Conservation (phyloP, 2,888 invertebrate species). For the Diaprepes abbreviatus region DNA sequence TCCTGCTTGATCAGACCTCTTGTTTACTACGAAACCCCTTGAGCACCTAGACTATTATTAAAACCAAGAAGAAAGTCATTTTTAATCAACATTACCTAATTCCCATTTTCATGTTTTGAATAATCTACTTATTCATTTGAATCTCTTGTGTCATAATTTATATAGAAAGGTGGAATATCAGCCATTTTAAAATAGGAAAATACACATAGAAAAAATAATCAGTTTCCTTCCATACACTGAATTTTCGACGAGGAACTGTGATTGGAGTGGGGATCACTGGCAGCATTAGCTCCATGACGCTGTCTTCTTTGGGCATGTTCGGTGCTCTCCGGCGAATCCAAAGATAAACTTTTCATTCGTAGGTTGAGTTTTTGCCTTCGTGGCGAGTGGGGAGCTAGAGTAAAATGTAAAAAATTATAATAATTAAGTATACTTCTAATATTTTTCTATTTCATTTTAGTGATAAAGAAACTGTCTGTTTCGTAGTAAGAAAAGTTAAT, state of each 20-base stretch:
- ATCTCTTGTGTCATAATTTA: conserved; percentile 16
- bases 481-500: no score
- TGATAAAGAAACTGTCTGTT: conserved; percentile 8
- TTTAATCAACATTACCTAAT: no score
- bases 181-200: neutral
- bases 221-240: conserved; percentile 70
- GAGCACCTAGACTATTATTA: no score
- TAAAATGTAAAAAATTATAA: conserved; percentile 2
- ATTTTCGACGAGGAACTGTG: conserved; percentile 73
- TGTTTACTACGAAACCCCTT: no score
- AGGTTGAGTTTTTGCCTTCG: conserved; percentile 95
- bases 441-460: no score
- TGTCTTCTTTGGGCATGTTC: conserved; percentile 85
- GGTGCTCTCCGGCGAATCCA: conserved; percentile 95
- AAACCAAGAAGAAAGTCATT: no score
- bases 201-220: conserved; percentile 16
- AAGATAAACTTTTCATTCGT: conserved; percentile 97
- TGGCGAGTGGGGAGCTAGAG: conserved; percentile 92
- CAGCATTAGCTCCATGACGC: conserved; percentile 61
- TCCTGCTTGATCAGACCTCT: no score
- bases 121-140: no score
- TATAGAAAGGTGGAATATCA: neutral
- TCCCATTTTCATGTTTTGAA: no score
- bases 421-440: neutral
- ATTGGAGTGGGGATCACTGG: conserved; percentile 69